These are phyloP conservation scores for Microplitis demolitor DNA, from an alignment of 1,140 invertebrate species.

Conservation along the genomic window DNA sequence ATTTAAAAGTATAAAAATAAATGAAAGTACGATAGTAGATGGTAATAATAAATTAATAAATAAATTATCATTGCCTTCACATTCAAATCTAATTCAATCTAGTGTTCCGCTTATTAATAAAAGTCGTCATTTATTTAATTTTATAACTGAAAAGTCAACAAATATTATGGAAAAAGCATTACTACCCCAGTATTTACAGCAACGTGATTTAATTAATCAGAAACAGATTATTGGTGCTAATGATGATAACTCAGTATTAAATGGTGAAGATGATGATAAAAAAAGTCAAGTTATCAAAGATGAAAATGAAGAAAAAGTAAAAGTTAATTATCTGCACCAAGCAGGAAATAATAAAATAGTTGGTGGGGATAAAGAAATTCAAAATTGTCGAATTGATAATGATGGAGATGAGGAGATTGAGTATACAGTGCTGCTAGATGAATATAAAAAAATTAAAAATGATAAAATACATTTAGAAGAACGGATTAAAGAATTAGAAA, in stretches of 20 bases:
- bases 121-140: conserved; percentile 52
- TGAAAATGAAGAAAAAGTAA: too few species aligned
- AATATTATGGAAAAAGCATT: conserved; percentile 58
- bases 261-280: background rate
- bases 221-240: background rate
- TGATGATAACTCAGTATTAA: background rate
- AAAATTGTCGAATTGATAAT: conserved; percentile 14
- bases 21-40: too few species aligned
- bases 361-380: background rate
- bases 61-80: conserved; percentile 50
- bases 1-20: too few species aligned
- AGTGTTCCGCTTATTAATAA: conserved; percentile 55
- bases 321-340: too few species aligned
- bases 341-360: background rate
- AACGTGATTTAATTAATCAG: conserved; percentile 34
- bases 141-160: conserved; percentile 58
- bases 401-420: conserved; percentile 43
- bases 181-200: conserved; percentile 47
- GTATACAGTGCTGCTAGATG: conserved; percentile 40
- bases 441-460: conserved; percentile 24
- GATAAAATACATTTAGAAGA: background rate
- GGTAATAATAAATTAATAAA: too few species aligned
- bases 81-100: conserved; percentile 53
- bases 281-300: too few species aligned
- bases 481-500: background rate